Evolutionary conservation across 2,797 vertebrate species (phyloP), one percentile per base, ranked within the genome.

Genomic region (Pristis pectinata): DNA sequence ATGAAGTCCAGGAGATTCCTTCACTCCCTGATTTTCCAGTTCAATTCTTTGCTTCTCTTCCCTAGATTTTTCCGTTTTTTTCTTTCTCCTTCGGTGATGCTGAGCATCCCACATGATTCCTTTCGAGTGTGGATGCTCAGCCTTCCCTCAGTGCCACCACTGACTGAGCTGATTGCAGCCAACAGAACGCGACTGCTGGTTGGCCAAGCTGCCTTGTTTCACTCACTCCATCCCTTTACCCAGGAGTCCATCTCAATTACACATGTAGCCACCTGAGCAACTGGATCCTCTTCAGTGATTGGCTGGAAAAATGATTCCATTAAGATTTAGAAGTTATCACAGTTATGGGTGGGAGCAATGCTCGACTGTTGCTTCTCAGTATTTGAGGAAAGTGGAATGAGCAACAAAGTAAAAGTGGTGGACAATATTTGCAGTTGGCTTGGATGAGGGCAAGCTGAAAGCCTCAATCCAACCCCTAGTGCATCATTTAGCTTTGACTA

Each of bases 401-500:
- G 1, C 37, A 41, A 41, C 17, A 41, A 13, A 34, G 72, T 34
- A 34, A 76, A 24, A 15, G 13, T 64, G 59, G 59, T 64, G 34
- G 59, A 64, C 67, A 70, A 13, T 30, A 41, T 53, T 49, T 49
- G 70, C 6, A 9, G 37, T 76, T 74, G 10, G 15, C 72, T 30
- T 94, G 44, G 6, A 6, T 53, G 5, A 93, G 24, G 4, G 11
- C 6, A 30, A 72, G 41, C 24, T 72, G 56, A 61, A 67, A 49
- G 24, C 41, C 27, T 22, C 72, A 93, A 93, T 93, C 19, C 91
- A 93, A 49, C 93, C 67, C 41, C 72, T 74, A 19, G 67, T 94
- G 92, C 70, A 94, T 94, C 92, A 94, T 94, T 94, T 94, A 94
- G 92, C 67, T 76, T 34, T 53, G 53, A n/a, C 41, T 53, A 53